These are phyloP conservation scores for Hyposmocoma kahamanoa DNA, from an alignment of 1,140 invertebrate genomes.

Conservation along the genomic window DNA sequence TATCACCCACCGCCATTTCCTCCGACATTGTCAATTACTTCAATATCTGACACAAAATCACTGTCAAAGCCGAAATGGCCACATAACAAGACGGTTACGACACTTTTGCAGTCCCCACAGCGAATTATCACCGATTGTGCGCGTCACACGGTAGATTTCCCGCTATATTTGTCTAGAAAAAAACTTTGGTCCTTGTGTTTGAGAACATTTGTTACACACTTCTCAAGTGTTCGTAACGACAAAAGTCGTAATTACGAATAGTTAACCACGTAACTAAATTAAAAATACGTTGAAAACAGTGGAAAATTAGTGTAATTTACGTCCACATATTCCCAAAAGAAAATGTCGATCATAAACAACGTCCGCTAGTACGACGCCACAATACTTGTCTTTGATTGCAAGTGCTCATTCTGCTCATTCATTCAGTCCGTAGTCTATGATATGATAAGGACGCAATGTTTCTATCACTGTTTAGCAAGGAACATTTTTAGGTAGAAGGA, in stretches of 20 bases:
- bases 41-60: slow-evolving; percentile 46
- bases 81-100: slow-evolving; percentile 60
- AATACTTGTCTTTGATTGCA: slow-evolving; percentile 35
- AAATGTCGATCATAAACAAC: slow-evolving; percentile 70
- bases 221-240: background rate
- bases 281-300: slow-evolving; percentile 20
- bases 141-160: slow-evolving; percentile 68
- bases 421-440: no score
- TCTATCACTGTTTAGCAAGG: no score
- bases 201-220: slow-evolving; percentile 6
- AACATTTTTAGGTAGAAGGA: no score
- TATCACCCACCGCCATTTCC: slow-evolving; percentile 68
- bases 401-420: no score
- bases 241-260: slow-evolving; percentile 3
- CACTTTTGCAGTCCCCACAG: slow-evolving; percentile 36
- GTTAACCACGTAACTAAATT: slow-evolving; percentile 9
- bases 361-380: slow-evolving; percentile 61
- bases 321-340: slow-evolving; percentile 38
- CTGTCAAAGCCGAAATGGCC: slow-evolving; percentile 52
- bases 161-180: slow-evolving; percentile 60
- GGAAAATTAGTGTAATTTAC: slow-evolving; percentile 23
- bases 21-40: slow-evolving; percentile 67
- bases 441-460: no score
- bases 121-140: slow-evolving; percentile 53
- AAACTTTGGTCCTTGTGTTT: slow-evolving; percentile 26